Conservation (phyloP, 2,113 vertebrate species). For the Oreotrochilus melanogaster region DNA sequence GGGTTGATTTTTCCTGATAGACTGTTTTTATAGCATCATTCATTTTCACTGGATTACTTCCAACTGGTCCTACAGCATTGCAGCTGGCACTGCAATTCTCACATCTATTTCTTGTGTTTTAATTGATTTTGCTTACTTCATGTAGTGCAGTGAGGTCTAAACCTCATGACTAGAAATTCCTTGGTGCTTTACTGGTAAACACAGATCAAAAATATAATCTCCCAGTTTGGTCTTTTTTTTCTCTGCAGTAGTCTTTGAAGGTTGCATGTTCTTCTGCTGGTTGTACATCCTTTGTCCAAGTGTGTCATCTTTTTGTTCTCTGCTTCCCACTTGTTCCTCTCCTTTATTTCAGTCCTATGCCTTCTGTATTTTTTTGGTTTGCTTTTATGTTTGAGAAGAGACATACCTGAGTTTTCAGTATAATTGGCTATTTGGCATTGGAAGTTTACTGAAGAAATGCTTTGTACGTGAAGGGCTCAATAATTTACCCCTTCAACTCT, state of each 20-base stretch:
- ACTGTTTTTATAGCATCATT: not conserved
- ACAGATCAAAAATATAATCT: not conserved
- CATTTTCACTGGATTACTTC: not conserved
- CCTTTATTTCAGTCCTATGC: not conserved
- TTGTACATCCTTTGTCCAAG: not conserved
- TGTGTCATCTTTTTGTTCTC: not conserved
- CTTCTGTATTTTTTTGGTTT: not conserved
- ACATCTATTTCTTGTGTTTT: not conserved
- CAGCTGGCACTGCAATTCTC: not conserved
- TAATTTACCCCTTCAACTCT: not conserved
- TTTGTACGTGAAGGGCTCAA: not conserved
- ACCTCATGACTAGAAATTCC: not conserved
- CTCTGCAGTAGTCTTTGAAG: not conserved
- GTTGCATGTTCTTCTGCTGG: not conserved
- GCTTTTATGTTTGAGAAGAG: not conserved
- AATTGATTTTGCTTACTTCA: not conserved
- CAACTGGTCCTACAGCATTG: not conserved
- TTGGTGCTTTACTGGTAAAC: not conserved
- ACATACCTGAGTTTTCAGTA: not conserved
- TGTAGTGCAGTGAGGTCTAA: not conserved
- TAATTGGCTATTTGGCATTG: not conserved
- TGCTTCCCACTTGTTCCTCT: not conserved
- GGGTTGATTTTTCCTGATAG: not conserved
- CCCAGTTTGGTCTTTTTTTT: not conserved
- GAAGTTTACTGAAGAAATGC: not conserved